Evolutionary conservation across 2,113 vertebrate genomes (phyloP).

Genomic region (Callithrix jacchus): DNA sequence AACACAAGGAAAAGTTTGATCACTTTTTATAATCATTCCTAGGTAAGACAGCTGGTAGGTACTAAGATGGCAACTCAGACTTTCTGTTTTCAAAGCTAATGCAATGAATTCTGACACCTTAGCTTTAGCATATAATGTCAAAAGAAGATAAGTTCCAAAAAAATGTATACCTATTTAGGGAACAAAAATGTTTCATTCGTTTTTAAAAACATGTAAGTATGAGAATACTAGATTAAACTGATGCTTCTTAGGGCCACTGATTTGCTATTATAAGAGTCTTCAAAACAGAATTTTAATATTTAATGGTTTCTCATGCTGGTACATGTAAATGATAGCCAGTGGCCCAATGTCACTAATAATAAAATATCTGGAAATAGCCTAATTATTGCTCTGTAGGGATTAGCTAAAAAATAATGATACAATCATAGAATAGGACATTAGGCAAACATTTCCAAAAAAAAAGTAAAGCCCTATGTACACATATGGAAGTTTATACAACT

Average conservation of each 20-base stretch:
- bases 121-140: background rate
- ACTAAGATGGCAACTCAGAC: background rate
- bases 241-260: background rate
- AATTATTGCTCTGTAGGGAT: background rate
- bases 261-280: background rate
- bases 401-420: background rate
- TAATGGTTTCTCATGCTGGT: background rate
- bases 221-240: background rate
- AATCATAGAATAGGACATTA: background rate
- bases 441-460: background rate
- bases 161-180: background rate
- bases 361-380: background rate
- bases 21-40: background rate
- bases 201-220: background rate
- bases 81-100: background rate
- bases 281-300: background rate
- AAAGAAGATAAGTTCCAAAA: background rate
- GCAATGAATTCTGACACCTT: background rate
- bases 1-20: background rate
- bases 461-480: background rate
- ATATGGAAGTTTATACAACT: background rate
- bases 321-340: background rate
- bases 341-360: background rate
- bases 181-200: background rate
- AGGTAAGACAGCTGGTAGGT: background rate